Evolutionary conservation across 2,888 invertebrate species (phyloP), one percentile per base, ranked within the genome.

Genomic region (Habrosyne pyritoides): DNA sequence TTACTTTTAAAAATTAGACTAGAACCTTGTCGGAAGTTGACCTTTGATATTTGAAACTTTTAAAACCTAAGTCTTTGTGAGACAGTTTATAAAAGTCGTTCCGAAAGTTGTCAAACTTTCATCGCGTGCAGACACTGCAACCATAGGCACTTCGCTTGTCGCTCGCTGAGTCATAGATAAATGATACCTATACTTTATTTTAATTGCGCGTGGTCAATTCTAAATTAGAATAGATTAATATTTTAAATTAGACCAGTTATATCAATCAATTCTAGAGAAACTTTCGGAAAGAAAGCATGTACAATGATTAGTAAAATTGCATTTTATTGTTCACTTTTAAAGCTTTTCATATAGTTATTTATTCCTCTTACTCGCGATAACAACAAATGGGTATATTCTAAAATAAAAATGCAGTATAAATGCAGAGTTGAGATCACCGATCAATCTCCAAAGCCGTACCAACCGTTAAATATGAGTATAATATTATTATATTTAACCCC

Each of bases 131-230:
- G 42, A 18, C 42, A 42, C 42, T 18, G 3, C 24, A 8, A 42
- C 14, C 42, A 42, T 18, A 14, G 42, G 18, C 42, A 42, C 8
- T 42, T 18, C 18, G 18, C 42, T 18, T 18, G 42, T 42, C 42
- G 18, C 18, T 8, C 42, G 18, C 42, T 42, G 42, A 42, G 42
- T 42, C 42, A 42, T 42, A 42, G 42, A 18, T 42, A 42, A n/a
- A 42, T 42, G 14, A 52, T 24, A 52, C 50, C 50, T 50, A 21
- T 6, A 22, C 42, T 24, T 52, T 36, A 36, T 36, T n/a, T 36
- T 14, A 42, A 42, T 8, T 18, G 18, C 18, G 18, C 42, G 14
- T 7, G 18, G 18, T 33, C 33, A n/a, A n/a, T 33, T 33, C n/a
- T 33, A 33, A 33, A 33, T 42, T 18, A 18, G 14, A 18, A 18